Evolutionary conservation across 1,140 invertebrate species (phyloP), one percentile per base, ranked within the genome.

Genomic region (Drosophila arawakana): DNA sequence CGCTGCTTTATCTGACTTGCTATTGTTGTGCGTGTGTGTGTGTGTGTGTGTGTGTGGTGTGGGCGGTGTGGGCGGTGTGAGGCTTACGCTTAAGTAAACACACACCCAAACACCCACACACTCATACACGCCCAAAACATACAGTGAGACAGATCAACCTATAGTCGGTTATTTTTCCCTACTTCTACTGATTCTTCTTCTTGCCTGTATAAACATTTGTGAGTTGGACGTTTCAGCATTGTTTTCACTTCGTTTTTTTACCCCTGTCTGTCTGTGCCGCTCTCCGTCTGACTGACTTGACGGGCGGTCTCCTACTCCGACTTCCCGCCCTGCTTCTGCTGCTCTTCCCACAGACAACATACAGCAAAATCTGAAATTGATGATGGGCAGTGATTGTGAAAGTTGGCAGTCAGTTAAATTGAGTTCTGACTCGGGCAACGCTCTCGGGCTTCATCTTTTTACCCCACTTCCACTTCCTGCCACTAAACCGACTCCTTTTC

Each of bases 321-420:
- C 79, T 4, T 10, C 46, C 44, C 35, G 43, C 7, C 30, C 30
- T 37, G 11, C 21, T 61, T n/a, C 39, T 39, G 15, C 25, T 39
- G 69, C 62, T 79, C 10, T n/a, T 81, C 60, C 84, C 74, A 81
- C 80, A 89, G 89, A 89, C 89, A 86, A 86, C 83, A 86, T 89
- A 89, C 85, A 89, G 83, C 84, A 89, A 84, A 89, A 89, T 89
- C 84, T 89, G 84, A 89, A 89, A 89, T 89, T 89, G 84, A 89
- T 89, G 84, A 89, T 89, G 84, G 81, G 84, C 84, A 84, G 84
- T 89, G 84, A 89, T 89, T 89, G 84, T 84, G 85, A 89, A 89
- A 88, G 85, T 88, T 88, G 84, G 84, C 83, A 86, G 83, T 88
- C 83, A 88, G 83, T 86, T 86, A 86, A 86, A 86, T 86, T 86